Evolutionary conservation across 2,888 invertebrate genomes (phyloP).

Genomic region (Ennomos erosarius): DNA sequence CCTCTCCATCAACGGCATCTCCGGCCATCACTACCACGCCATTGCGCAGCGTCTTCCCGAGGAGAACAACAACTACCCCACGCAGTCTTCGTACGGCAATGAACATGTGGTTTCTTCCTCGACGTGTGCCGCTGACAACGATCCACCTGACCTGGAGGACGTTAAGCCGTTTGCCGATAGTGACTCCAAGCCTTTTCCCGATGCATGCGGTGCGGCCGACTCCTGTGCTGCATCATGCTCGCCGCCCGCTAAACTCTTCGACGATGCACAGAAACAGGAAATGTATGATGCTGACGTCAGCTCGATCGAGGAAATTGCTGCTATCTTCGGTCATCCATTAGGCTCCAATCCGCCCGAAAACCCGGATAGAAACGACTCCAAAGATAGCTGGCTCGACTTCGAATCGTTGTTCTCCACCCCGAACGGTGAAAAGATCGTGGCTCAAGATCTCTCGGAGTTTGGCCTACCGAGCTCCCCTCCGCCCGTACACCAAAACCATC

Average conservation of each 20-base stretch:
- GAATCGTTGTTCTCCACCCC: constrained; percentile 94
- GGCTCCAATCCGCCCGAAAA: constrained; percentile 91
- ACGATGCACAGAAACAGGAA: constrained; percentile 83
- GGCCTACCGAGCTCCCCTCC: constrained; percentile 87
- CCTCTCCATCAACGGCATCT: constrained; percentile 94
- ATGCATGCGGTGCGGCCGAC: constrained; percentile 86
- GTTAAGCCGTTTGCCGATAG: constrained; percentile 87
- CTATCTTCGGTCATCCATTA: constrained; percentile 94
- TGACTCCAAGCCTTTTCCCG: constrained; percentile 78
- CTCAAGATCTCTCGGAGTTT: constrained; percentile 89
- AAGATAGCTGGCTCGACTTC: constrained; percentile 95
- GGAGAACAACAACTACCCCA: constrained; percentile 89
- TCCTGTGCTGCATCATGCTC: constrained; percentile 84
- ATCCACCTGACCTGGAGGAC: constrained; percentile 86
- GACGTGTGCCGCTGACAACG: constrained; percentile 88
- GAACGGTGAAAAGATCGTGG: constrained; percentile 88
- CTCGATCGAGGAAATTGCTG: constrained; percentile 93
- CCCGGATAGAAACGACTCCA: constrained; percentile 88
- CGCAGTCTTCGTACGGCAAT: constrained; percentile 85
- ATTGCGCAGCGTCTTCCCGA: constrained; percentile 91
- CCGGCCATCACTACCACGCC: constrained; percentile 94
- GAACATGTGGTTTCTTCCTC: constrained; percentile 91
- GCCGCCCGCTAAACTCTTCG: constrained; percentile 79
- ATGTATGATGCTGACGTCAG: constrained; percentile 91
- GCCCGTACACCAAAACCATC: constrained; percentile 81